Evolutionary conservation across 1,140 invertebrate species (phyloP).

Genomic region (Drosophila neocordata): DNA sequence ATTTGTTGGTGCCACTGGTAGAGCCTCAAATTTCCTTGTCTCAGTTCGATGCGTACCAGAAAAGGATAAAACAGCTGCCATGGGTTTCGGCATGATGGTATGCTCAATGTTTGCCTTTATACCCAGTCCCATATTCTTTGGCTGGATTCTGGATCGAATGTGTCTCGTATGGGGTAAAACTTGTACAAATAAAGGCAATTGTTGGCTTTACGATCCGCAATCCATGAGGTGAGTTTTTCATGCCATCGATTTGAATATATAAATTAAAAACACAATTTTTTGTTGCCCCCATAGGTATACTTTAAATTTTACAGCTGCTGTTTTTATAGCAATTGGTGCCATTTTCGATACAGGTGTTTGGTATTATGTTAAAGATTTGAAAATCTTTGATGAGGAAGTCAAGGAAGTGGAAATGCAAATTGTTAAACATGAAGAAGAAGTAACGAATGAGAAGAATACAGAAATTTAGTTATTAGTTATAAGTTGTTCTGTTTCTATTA

Average conservation of each 20-base stretch:
- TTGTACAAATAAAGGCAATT: conserved; percentile 88
- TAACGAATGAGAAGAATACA: conserved; percentile 71
- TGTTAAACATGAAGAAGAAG: conserved; percentile 74
- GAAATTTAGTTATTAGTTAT: conserved; percentile 66
- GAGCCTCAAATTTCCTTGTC: conserved; percentile 88
- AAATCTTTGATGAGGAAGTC: conserved; percentile 88
- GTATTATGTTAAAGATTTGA: conserved; percentile 88
- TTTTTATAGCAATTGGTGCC: conserved; percentile 86
- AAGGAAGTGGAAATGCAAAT: conserved; percentile 82
- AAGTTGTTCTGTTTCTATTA: conserved; percentile 22
- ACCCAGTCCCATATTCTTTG: conserved; percentile 89
- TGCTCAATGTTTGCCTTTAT: conserved; percentile 88
- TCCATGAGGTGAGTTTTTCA: conserved; percentile 84
- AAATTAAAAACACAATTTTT: not conserved
- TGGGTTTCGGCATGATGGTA: conserved; percentile 87
- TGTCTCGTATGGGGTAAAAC: conserved; percentile 90
- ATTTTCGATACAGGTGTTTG: conserved; percentile 87
- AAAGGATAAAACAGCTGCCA: conserved; percentile 88
- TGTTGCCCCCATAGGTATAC: conserved; percentile 82
- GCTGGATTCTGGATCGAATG: conserved; percentile 87
- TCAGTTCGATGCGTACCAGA: conserved; percentile 88
- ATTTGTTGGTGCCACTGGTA: conserved; percentile 87
- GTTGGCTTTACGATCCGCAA: conserved; percentile 88
- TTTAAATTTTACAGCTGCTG: conserved; percentile 87
- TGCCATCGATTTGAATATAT: not conserved